These are phyloP conservation scores for Sympetrum striolatum DNA, from an alignment of 2,888 invertebrate species.

Conservation along the genomic window DNA sequence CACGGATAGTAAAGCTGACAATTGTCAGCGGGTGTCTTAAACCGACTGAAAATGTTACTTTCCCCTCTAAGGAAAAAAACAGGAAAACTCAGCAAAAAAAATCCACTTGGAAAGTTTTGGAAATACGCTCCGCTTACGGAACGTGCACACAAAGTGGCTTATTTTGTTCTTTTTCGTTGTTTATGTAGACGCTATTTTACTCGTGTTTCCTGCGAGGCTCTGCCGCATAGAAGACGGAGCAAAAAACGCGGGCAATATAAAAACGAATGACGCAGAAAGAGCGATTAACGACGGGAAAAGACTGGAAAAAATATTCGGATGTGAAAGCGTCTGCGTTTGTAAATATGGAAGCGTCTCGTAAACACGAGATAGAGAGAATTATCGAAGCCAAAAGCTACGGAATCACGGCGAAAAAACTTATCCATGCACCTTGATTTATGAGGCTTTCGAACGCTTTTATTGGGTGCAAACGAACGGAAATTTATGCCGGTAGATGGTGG, in stretches of 20 bases:
- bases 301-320: neutral
- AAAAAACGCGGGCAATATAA: neutral
- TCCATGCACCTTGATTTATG: neutral
- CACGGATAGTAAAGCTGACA: too few species aligned
- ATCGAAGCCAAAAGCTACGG: neutral
- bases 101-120: too few species aligned
- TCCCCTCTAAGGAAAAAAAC: too few species aligned
- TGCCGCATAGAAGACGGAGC: neutral
- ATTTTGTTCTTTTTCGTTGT: too few species aligned
- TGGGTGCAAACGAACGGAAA: neutral
- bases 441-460: neutral
- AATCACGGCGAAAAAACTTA: neutral
- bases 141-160: too few species aligned
- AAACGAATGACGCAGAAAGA: neutral
- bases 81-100: too few species aligned
- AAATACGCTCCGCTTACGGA: too few species aligned
- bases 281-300: neutral
- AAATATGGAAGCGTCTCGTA: neutral
- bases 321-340: neutral
- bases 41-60: too few species aligned
- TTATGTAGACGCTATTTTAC: too few species aligned
- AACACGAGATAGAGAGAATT: neutral
- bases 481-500: neutral
- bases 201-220: too few species aligned
- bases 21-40: too few species aligned